Base-by-base conservation (phyloP, 2,797 vertebrate genomes). In the Gallirallus australis region DNA sequence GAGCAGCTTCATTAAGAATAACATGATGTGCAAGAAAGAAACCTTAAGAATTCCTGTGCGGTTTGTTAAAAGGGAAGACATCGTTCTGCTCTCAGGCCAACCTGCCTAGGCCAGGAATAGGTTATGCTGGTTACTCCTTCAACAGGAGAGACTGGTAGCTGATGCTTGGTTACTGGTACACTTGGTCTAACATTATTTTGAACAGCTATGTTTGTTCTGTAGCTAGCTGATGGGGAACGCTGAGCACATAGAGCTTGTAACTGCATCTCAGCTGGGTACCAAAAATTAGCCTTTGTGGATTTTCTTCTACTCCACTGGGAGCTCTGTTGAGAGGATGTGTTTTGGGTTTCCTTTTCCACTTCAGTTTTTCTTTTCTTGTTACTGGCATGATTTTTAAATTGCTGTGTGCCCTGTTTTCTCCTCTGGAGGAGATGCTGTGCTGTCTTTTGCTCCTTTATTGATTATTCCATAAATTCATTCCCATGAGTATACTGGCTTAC, bases 371-470 rank as follows among this genome's bases (percentile, higher is more conserved):
- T 42, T 89, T 82, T 83, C 54, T 78, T 84, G 52, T 86, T 89
- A 52, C 28, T 89, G 85, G 12, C 77, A 48, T 81, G 39, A 2
- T 76, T 87, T 93, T 81, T 56, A 73, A 93, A 92, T 81, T 90
- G 63, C 52, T 86, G 11, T 66, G 11, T 91, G 78, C 42, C 56
- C 81, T 80, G 48, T 91, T 90, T 50, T 80, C 50, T 75, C 47
- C 53, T 66, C 65, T 72, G 73, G 50, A 83, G 53, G 61, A 83
- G 59, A 82, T 66, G 42, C 57, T 72, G 30, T 65, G 50, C 77
- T 89, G 60, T 71, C 71, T 94, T 87, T 94, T 75, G 69, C 59
- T 81, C 24, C 19, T 82, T 76, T 93, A 96, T 94, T 94, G 93
- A 92, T 95, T 96, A 66, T 90, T 95, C 65, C 23, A 24, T 95